Percentiles rank a stretch among this genome's conserved stretches.
Conservation (phyloP, 2,888 invertebrate species). For the Platycheirus rosarum region DNA sequence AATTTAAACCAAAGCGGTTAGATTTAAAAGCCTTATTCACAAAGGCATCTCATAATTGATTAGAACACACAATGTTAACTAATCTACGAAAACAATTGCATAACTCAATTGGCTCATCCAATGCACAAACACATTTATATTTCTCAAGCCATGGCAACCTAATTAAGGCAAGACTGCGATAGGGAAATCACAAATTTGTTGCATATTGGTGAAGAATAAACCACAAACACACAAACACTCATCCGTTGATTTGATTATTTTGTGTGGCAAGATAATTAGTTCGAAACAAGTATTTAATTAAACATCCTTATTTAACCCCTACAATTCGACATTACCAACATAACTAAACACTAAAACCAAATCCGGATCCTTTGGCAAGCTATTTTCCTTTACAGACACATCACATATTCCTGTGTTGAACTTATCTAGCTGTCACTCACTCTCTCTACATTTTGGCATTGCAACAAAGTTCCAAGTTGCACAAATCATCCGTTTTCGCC, state of each 20-base stretch:
- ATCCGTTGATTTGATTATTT: background rate
- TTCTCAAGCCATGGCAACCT: too few relatives aligned
- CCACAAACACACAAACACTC: too few relatives aligned
- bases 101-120: too few relatives aligned
- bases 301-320: background rate
- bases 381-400: background rate
- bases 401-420: background rate
- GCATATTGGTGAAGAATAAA: too few relatives aligned
- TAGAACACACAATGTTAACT: too few relatives aligned
- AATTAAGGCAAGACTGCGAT: too few relatives aligned
- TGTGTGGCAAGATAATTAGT: constrained; percentile 38
- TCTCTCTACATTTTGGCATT: background rate
- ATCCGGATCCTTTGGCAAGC: constrained; percentile 20
- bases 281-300: constrained; percentile 47
- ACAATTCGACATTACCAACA: background rate
- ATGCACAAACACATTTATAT: too few relatives aligned
- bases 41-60: too few relatives aligned
- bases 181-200: too few relatives aligned
- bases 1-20: too few relatives aligned
- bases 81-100: too few relatives aligned
- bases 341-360: background rate
- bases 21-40: too few relatives aligned
- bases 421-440: background rate
- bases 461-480: constrained; percentile 50
- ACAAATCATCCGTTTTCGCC: constrained; percentile 49